Evolutionary conservation across 2,888 invertebrate genomes (phyloP).

Genomic region (Pristionchus entomophagus): DNA sequence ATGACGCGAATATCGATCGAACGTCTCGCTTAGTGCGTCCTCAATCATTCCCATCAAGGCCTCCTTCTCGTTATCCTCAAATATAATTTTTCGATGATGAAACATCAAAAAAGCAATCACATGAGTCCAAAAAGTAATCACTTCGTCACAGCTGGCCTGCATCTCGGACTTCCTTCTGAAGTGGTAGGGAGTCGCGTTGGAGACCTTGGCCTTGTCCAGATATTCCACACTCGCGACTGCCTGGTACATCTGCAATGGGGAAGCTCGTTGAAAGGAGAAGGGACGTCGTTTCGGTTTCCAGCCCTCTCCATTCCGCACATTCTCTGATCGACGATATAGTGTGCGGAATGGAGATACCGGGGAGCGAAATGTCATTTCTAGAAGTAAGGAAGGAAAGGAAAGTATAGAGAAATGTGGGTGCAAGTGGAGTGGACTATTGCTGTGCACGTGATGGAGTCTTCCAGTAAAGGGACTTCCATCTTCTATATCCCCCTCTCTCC

Average conservation of each 20-base stretch:
- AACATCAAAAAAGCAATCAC: too few species aligned
- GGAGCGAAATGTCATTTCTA: too few species aligned
- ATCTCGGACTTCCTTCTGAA: constrained; percentile 31
- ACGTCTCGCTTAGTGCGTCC: constrained; percentile 71
- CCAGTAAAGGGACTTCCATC: too few species aligned
- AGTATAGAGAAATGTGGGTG: background rate
- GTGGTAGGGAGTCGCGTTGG: constrained; percentile 43
- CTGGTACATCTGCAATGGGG: constrained; percentile 30
- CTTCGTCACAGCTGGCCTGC: background rate
- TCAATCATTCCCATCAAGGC: constrained; percentile 70
- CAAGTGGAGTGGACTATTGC: background rate
- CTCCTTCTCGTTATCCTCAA: constrained; percentile 66
- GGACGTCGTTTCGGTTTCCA: too few species aligned
- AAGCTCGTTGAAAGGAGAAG: too few species aligned
- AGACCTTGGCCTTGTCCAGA: constrained; percentile 48
- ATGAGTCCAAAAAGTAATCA: constrained; percentile 22
- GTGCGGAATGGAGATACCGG: too few species aligned
- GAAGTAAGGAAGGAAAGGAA: background rate
- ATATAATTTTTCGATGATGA: background rate
- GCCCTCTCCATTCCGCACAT: too few species aligned
- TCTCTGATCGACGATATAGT: too few species aligned
- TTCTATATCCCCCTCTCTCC: too few species aligned
- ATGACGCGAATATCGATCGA: constrained; percentile 70
- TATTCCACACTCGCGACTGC: constrained; percentile 45
- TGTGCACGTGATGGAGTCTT: constrained; percentile 17